Evolutionary conservation across 2,113 vertebrate genomes (phyloP), one percentile per base, ranked within the genome.

Genomic region (Balaenoptera acutorostrata): DNA sequence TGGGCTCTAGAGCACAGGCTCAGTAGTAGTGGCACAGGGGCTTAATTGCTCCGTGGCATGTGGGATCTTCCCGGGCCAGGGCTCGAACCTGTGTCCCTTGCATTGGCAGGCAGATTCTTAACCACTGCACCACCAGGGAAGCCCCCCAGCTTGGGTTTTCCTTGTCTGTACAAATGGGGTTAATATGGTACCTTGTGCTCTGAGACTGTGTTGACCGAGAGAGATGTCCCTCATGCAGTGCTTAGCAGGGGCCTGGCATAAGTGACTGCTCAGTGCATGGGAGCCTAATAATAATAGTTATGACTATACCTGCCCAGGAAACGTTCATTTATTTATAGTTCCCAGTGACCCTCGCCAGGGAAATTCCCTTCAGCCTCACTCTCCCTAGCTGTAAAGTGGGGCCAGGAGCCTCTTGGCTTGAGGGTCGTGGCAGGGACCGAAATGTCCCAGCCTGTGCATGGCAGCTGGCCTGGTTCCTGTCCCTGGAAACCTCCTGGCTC

Each of bases 401-500:
- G 8, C 64, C 74, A 61, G 80, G 88, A 82, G 63, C 39, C 66
- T 82, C 87, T 78, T 55, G 11, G 74, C 78, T 36, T 20, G 36
- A n/a, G 77, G 46, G 21, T 17, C 9, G 71, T 69, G 49, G 49
- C 55, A 36, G 63, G 20, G 39, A 31, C 88, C 46, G 68, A 57
- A 83, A 33, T 33, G 95, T 88, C 95, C 66, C 84, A 74, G 77
- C 85, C 78, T 21, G 31, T 39, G 46, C 27, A 39, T 64, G 63
- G 81, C 31, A 1, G 72, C 72, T 90, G 46, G 92, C 46, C 84
- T 64, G 91, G 61, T 93, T 77, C 61, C 97, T 98, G 92, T 57
- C 85, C 88, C 55, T 93, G 94, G 20, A 39, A 97, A 88, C 85
- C 57, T 93, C 77, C 86, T 94, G 96, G 49, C 91, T 85, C 57